Evolutionary conservation across 2,888 invertebrate species (phyloP).

Genomic region (Drosophila koepferae): DNA sequence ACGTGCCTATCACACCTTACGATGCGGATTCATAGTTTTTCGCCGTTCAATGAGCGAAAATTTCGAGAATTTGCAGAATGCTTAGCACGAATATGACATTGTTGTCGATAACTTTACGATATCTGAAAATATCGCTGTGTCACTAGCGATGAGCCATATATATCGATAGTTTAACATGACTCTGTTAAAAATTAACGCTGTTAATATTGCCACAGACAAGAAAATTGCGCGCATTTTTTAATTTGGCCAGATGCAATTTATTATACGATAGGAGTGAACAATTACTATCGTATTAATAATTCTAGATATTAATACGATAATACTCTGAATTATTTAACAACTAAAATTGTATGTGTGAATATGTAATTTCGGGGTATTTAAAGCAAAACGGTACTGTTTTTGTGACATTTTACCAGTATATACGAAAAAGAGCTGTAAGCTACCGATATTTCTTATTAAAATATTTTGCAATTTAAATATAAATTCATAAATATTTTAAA

Average conservation of each 20-base stretch:
- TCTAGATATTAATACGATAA: no score
- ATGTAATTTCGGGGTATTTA: no score
- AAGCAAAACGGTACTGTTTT: no score
- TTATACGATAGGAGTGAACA: no score
- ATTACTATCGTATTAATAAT: no score
- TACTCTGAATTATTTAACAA: no score
- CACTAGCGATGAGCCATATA: neutral
- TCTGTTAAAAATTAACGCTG: neutral
- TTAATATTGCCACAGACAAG: neutral
- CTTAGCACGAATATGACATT: conserved; percentile 25
- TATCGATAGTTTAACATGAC: conserved; percentile 3
- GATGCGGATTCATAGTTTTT: conserved; percentile 32
- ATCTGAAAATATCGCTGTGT: neutral
- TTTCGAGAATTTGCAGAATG: conserved; percentile 19
- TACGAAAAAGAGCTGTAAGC: no score
- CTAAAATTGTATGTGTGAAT: no score
- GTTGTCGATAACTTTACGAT: conserved; percentile 13
- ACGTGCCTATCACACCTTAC: conserved; percentile 5
- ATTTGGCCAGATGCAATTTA: neutral
- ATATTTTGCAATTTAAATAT: no score
- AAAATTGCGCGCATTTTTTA: neutral
- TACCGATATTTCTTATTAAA: no score
- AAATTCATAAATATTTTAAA: no score
- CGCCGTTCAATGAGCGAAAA: conserved; percentile 6
- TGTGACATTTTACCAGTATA: no score